Conservation (phyloP, 64 coral and sea anemone genomes). For the Porites australiensis region DNA sequence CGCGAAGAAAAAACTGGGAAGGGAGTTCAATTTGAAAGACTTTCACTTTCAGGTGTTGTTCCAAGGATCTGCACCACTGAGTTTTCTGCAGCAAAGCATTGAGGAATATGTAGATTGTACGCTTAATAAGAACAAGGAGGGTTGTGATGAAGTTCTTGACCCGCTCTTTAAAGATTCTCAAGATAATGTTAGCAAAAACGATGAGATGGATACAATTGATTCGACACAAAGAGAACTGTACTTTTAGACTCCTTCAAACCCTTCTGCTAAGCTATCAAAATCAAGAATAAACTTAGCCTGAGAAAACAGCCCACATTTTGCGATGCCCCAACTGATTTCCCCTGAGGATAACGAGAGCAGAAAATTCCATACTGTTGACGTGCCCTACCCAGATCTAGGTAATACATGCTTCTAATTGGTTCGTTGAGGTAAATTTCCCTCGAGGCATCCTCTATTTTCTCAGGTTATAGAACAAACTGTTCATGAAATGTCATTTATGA, state of each 20-base stretch:
- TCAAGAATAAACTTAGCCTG: no score
- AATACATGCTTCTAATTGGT: no score
- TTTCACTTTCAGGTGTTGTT: constrained; percentile 57
- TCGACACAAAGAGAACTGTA: neutral
- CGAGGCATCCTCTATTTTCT: no score
- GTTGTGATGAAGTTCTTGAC: constrained; percentile 50
- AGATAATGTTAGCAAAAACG: neutral
- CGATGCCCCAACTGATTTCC: no score
- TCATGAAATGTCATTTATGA: no score
- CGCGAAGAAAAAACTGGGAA: constrained; percentile 40
- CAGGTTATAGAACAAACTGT: no score
- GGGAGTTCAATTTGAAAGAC: constrained; percentile 61
- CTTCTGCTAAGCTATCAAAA: no score
- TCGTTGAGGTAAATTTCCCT: no score
- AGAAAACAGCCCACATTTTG: no score
- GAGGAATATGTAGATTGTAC: constrained; percentile 52
- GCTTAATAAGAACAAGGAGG: constrained; percentile 32
- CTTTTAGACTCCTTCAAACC: neutral
- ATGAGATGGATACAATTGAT: neutral
- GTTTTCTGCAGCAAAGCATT: constrained; percentile 51
- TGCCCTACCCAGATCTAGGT: no score
- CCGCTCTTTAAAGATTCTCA: neutral
- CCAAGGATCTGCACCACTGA: constrained; percentile 56
- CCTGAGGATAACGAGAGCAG: no score
- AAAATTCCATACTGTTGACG: no score